Conservation (phyloP, 2,888 invertebrate species). For the Carpatolechia fugitivella region DNA sequence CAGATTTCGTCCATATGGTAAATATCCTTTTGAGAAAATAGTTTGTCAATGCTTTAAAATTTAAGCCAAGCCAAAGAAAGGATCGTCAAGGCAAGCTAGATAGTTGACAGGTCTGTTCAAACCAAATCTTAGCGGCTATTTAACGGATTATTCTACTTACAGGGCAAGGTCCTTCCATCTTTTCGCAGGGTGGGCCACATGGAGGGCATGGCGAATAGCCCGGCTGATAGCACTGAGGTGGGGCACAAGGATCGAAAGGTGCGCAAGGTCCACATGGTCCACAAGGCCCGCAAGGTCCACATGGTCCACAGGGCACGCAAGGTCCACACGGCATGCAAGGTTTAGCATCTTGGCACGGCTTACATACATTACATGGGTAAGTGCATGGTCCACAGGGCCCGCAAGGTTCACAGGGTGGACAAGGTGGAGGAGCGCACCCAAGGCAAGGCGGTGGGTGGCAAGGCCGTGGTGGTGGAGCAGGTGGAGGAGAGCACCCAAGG, state of each 20-base stretch:
- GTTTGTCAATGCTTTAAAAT: no score
- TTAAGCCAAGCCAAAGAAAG: no score
- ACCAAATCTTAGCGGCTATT: no score
- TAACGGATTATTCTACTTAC: constrained; percentile 3
- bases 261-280: neutral
- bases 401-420: neutral
- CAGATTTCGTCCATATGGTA: no score
- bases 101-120: no score
- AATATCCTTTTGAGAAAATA: no score
- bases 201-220: neutral
- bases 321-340: neutral
- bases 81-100: no score
- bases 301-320: neutral
- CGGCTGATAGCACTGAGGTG: neutral
- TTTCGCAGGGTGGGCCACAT: neutral
- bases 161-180: no score
- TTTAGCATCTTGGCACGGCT: neutral
- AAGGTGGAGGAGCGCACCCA: neutral
- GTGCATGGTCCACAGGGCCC: neutral
- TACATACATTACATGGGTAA: neutral
- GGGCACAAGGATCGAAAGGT: neutral
- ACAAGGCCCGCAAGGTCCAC: neutral
- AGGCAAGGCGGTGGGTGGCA: no score
- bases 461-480: no score
- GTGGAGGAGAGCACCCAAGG: no score